These are phyloP conservation scores for Eclectus roratus DNA, from an alignment of 2,113 vertebrate genomes.

Conservation along the genomic window DNA sequence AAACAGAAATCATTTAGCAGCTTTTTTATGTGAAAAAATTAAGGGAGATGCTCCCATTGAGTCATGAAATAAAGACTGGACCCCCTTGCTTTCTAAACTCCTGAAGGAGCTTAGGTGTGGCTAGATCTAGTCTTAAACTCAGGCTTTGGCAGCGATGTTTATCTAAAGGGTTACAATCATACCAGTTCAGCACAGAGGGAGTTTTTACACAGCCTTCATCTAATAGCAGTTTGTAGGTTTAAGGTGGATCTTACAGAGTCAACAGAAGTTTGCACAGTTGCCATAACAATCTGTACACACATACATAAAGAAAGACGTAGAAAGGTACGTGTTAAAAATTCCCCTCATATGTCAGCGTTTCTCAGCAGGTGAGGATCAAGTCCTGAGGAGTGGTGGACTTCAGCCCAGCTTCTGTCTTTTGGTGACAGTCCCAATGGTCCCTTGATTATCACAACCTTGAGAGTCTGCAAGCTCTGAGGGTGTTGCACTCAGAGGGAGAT, in stretches of 20 bases:
- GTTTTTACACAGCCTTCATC: not conserved
- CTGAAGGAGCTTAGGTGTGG: not conserved
- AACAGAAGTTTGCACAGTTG: not conserved
- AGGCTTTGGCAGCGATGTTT: not conserved
- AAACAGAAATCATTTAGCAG: not conserved
- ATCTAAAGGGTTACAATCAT: not conserved
- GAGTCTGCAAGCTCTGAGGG: not conserved
- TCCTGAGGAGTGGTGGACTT: not conserved
- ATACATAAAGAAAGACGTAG: not conserved
- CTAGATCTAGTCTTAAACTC: not conserved
- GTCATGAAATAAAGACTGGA: not conserved
- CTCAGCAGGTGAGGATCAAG: not conserved
- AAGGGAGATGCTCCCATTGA: not conserved
- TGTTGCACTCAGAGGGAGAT: not conserved
- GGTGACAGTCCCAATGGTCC: not conserved
- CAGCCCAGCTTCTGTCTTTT: not conserved
- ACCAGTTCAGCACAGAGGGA: not conserved
- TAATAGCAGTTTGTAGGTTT: not conserved
- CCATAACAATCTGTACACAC: not conserved
- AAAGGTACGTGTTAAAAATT: not conserved
- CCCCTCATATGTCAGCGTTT: not conserved
- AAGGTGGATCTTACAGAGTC: not conserved
- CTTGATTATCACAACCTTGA: not conserved
- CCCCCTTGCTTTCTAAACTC: not conserved
- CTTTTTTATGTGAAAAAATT: not conserved